Percentiles rank a stretch among this genome's conserved stretches.
phyloP scores from a whole-genome alignment of 2,797 vertebrate species.

The Ispidina picta region DNA sequence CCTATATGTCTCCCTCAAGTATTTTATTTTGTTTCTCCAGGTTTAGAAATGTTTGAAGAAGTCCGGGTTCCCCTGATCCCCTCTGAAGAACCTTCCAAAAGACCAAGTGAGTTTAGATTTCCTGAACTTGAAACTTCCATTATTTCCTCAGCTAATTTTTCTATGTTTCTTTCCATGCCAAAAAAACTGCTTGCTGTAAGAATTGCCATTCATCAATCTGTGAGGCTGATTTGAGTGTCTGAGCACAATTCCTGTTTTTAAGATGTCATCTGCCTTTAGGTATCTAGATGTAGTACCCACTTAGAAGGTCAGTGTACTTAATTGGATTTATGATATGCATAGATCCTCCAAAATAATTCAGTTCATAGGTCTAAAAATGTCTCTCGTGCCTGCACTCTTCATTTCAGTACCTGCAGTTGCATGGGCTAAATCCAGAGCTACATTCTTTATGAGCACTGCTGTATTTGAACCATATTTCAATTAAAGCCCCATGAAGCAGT shows the following conservation, averaged over 20 bases:
- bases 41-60: not conserved
- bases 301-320: not conserved
- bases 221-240: not conserved
- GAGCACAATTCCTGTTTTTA: not conserved
- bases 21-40: not conserved
- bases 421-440: not conserved
- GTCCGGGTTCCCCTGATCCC: not conserved
- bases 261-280: not conserved
- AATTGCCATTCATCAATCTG: not conserved
- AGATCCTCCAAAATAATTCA: not conserved
- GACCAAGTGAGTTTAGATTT: conserved; percentile 72
- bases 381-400: not conserved
- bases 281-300: not conserved
- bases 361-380: not conserved
- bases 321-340: not conserved
- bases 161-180: not conserved
- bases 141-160: not conserved
- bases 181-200: not conserved
- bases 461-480: not conserved
- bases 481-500: not conserved
- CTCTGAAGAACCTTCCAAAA: conserved; percentile 21
- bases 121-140: not conserved
- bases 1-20: not conserved
- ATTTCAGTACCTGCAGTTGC: not conserved
- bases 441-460: not conserved